These are phyloP conservation scores for Eudasyphora cyanicolor DNA, from an alignment of 2,888 invertebrate species.

Conservation along the genomic window DNA sequence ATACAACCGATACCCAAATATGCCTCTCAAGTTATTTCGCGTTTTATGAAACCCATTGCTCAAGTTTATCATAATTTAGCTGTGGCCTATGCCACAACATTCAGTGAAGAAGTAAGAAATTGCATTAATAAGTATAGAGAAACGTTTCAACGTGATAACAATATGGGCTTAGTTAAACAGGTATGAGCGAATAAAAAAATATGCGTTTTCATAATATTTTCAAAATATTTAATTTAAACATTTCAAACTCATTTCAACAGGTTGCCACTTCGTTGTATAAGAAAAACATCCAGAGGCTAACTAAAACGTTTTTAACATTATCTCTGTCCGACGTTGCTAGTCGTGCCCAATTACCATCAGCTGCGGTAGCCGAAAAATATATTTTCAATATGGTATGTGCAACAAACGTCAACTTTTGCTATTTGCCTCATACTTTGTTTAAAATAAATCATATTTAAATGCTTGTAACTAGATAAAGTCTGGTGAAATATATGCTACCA, in stretches of 20 bases:
- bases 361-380: conserved; percentile 94
- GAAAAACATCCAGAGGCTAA: conserved; percentile 97
- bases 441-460: neutral
- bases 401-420: neutral
- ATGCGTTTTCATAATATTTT: neutral
- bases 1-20: conserved; percentile 90
- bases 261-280: conserved; percentile 94
- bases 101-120: conserved; percentile 85
- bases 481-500: conserved; percentile 97
- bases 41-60: conserved; percentile 92
- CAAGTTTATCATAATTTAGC: conserved; percentile 94
- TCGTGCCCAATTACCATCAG: conserved; percentile 91
- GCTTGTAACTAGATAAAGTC: conserved; percentile 95
- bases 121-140: conserved; percentile 90
- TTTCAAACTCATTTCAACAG: conserved; percentile 79
- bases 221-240: neutral
- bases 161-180: conserved; percentile 90
- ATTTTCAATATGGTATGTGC: conserved; percentile 93
- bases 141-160: conserved; percentile 88
- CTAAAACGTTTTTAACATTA: conserved; percentile 88
- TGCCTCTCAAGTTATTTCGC: conserved; percentile 92
- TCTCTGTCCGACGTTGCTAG: conserved; percentile 87
- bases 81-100: conserved; percentile 89
- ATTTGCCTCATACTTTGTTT: neutral
- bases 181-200: conserved; percentile 72